These are phyloP conservation scores for Parelbella ahira DNA, from an alignment of 2,888 invertebrate genomes.

Conservation along the genomic window DNA sequence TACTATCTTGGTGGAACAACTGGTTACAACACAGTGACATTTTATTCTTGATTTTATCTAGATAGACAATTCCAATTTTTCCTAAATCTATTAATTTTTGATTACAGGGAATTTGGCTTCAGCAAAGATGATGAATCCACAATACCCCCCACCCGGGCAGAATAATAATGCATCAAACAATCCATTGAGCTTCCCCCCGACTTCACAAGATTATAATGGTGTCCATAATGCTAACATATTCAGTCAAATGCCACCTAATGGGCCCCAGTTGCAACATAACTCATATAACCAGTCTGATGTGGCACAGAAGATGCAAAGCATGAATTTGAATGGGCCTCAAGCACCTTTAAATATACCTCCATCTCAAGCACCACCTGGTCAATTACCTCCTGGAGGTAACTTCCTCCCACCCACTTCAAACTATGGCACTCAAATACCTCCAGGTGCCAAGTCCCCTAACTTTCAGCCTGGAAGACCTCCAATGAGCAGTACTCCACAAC, in stretches of 20 bases:
- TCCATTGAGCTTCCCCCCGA: slow-evolving; percentile 55
- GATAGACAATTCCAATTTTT: no score
- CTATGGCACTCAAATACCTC: slow-evolving; percentile 43
- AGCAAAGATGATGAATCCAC: slow-evolving; percentile 71
- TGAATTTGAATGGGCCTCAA: slow-evolving; percentile 65
- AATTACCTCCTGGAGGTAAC: slow-evolving; percentile 41
- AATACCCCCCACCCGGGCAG: slow-evolving; percentile 69
- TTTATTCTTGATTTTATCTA: no score
- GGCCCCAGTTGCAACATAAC: slow-evolving; percentile 42
- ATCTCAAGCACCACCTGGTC: slow-evolving; percentile 56
- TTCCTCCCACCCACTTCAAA: slow-evolving; percentile 53
- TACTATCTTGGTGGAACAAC: no score
- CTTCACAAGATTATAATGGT: slow-evolving; percentile 65
- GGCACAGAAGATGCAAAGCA: slow-evolving; percentile 70
- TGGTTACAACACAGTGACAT: no score
- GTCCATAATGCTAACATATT: slow-evolving; percentile 64
- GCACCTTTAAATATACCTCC: slow-evolving; percentile 51
- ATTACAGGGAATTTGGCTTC: no score
- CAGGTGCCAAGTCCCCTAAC: slow-evolving; percentile 49
- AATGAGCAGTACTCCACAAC: slow-evolving; percentile 43
- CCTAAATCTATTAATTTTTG: no score
- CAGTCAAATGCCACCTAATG: slow-evolving; percentile 53
- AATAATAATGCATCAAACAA: slow-evolving; percentile 70
- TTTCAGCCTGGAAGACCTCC: slow-evolving; percentile 42
- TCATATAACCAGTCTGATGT: slow-evolving; percentile 53